Base-by-base conservation (phyloP, 2,888 invertebrate genomes). In the Acleris emargana region DNA sequence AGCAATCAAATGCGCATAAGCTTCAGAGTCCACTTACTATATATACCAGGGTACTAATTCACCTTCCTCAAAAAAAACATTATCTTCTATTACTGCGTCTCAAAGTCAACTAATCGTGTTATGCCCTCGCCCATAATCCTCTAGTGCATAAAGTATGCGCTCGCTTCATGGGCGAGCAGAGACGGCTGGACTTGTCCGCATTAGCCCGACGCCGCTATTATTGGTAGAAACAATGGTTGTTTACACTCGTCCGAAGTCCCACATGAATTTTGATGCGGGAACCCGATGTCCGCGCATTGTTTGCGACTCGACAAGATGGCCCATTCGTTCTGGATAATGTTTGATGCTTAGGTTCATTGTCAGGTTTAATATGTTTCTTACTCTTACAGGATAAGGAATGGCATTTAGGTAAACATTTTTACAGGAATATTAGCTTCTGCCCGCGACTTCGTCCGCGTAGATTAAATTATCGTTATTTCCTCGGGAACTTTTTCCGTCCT, bases 201-300 rank as follows among this genome's bases (percentile, higher is more conserved):
- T 55, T 13, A 4, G 4, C 13, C 13, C 38, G 13, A 13, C 1
- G 38, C 13, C 38, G 67, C 63, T 77, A 67, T 71, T 77, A 77
- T 76, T 75, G 76, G 74, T 72, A 68, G 71, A 77, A 83, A 90
- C 89, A 90, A 89, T 90, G 79, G 79, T 73, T 88, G 88, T 87
- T 89, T 88, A 79, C 78, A 75, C 71, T 72, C 25, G 25, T 25
- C 32, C 32, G 9, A 9, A 73, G 75, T 75, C 76, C 61, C 62
- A 74, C 73, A 77, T 83, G 84, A 84, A 87, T 86, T 85, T 84
- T 80, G 84, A 85, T 80, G 78, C 75, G 74, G 69, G 71, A 71
- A 72, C 68, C 68, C 69, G 71, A 76, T 81, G 73, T 73, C 67
- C 71, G 75, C 71, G 72, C 73, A 72, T 76, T 71, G 71, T 64